Percentiles rank a stretch among this genome's conserved stretches.
phyloP scores from a whole-genome alignment of 1,140 invertebrate genomes.

The Aricia agestis region DNA sequence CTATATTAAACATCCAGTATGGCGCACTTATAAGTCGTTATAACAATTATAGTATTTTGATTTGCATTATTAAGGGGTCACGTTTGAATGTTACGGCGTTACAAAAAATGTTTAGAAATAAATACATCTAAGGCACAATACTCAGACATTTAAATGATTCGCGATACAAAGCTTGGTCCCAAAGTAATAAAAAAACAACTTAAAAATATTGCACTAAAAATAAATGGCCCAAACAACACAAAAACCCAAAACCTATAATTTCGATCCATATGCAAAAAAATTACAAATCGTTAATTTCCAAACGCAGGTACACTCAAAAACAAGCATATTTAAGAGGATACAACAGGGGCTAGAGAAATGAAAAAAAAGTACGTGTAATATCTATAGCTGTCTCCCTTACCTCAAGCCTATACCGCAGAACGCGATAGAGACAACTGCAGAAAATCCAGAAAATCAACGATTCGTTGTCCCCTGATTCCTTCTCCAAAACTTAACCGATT shows the following conservation, averaged over 20 bases:
- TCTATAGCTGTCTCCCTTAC: too few relatives aligned
- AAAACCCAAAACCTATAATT: slow-evolving; percentile 7
- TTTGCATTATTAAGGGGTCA: not conserved
- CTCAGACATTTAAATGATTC: slow-evolving; percentile 21
- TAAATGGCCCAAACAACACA: slow-evolving; percentile 18
- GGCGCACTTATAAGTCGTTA: too few relatives aligned
- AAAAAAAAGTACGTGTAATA: too few relatives aligned
- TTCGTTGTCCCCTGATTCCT: too few relatives aligned
- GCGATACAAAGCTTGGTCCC: slow-evolving; percentile 24
- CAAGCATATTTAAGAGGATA: too few relatives aligned
- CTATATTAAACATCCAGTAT: too few relatives aligned
- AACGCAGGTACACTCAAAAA: not conserved
- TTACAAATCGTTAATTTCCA: not conserved
- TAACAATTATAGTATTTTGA: too few relatives aligned
- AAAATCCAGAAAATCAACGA: too few relatives aligned
- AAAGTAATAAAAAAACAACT: slow-evolving; percentile 16
- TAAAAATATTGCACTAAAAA: slow-evolving; percentile 21
- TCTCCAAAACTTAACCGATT: too few relatives aligned
- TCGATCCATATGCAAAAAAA: not conserved
- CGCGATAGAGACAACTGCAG: too few relatives aligned
- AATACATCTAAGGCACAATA: slow-evolving; percentile 27
- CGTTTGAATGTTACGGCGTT: not conserved
- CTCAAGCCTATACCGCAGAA: too few relatives aligned
- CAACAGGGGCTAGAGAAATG: too few relatives aligned
- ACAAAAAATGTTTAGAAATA: slow-evolving; percentile 8